Evolutionary conservation across 2,888 invertebrate genomes (phyloP), one percentile per base, ranked within the genome.

Genomic region (Mellilla xanthometata): DNA sequence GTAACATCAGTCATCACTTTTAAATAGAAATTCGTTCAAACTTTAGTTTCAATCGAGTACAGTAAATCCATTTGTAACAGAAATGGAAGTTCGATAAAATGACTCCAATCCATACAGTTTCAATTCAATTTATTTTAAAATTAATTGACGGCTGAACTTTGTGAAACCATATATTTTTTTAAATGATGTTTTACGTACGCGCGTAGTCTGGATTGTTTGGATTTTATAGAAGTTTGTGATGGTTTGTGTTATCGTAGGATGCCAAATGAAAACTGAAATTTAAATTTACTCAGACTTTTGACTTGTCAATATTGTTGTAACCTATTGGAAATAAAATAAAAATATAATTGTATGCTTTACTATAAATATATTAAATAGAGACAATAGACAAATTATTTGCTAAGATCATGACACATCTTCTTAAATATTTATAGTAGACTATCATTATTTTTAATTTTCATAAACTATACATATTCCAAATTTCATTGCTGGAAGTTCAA

Each of bases 31-130:
- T 19, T 15, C 23, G 52, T 54, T 51, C 39, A 39, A 49, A 52
- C 57, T 19, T 19, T 19, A 19, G 15, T 19, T 73, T 82, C 62
- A 81, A 67, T 68, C 66, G 65, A 65, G 68, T 63, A 55, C 58
- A 69, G 60, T 63, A 70, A 74, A 76, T 59, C 76, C 68, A 77
- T 83, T 83, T 65, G 69, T 73, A 72, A 70, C 53, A 62, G 60
- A 75, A 70, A 63, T 62, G 62, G 66, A 65, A 62, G 64, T 63
- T 61, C 65, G 73, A 73, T 80, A 72, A 76, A 80, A 77, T 72
- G 65, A 67, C 68, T 75, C 49, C 61, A 72, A 75, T 72, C 64
- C 67, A 73, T 32, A 32, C 66, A 66, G 73, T 74, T 72, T 65
- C 65, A 48, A 65, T 74, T 75, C 65, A 63, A 74, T 79, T 76